These are phyloP conservation scores for Picus viridis DNA, from an alignment of 2,797 vertebrate genomes.

Conservation along the genomic window DNA sequence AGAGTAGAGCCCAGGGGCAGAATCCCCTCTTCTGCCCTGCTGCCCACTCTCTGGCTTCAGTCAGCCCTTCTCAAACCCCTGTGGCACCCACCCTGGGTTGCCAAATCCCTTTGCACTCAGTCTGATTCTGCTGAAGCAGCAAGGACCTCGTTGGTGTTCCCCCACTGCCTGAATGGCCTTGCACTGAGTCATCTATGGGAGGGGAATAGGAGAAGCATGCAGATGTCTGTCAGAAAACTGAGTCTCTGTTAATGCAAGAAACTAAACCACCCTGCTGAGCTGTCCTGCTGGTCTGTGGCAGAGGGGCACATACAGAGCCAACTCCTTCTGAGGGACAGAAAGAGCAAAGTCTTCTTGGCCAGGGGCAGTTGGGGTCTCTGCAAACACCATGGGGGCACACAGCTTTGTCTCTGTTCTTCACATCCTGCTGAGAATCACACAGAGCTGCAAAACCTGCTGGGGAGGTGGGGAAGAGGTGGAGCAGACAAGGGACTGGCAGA, in stretches of 20 bases:
- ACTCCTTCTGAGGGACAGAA: not conserved
- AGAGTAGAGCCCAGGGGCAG: no score
- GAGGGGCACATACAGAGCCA: not conserved
- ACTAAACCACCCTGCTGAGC: not conserved
- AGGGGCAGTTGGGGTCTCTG: not conserved
- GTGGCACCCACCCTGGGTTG: accelerated
- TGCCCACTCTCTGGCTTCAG: no score
- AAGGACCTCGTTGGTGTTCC: not conserved
- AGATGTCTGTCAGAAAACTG: not conserved
- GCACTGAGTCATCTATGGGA: not conserved
- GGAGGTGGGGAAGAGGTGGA: not conserved
- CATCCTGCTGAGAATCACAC: not conserved
- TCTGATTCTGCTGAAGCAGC: accelerated
- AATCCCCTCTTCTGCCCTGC: no score
- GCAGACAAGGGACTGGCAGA: not conserved
- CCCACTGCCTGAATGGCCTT: not conserved
- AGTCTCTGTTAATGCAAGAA: not conserved
- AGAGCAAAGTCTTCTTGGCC: not conserved
- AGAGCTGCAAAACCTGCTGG: not conserved
- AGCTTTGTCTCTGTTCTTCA: not conserved
- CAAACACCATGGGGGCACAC: not conserved
- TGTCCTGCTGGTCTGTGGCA: not conserved
- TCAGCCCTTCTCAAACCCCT: not conserved
- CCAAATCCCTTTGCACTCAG: not conserved
- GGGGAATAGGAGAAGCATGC: not conserved